Evolutionary conservation across 2,888 invertebrate genomes (phyloP), one percentile per base, ranked within the genome.

Genomic region (Dryococelus australis): DNA sequence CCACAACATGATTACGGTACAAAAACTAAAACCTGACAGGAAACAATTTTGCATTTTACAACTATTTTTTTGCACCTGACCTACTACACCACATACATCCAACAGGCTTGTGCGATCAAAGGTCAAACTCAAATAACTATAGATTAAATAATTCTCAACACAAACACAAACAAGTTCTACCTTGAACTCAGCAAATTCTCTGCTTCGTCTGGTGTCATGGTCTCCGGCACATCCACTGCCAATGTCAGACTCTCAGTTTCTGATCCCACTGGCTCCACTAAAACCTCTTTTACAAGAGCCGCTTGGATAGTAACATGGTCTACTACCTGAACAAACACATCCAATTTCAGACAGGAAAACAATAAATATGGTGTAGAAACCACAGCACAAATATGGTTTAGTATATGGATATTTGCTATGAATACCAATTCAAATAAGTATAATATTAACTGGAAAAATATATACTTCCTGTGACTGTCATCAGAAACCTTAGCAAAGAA

Each of bases 171-270:
- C 47, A n/a, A n/a, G 27, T 92, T 93, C 93, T 92, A 97, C 97
- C 97, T 96, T 91, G 96, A 95, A 93, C 97, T 97, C 91, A 98
- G 94, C 91, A 98, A 93, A 93, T 96, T 96, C 92, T 97, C 97
- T 24, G 97, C 97, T 92, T 98, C 98, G 91, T 97, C 97, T 87
- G 97, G 96, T 90, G 97, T 97, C 97, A 96, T 96, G 91, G 95
- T 89, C 83, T 91, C 90, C 43, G 90, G 90, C n/a, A 88, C 89
- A 43, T 83, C 83, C 83, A 35, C 28, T 8, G 13, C 43, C 12
- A 35, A 10, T 26, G 83, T 83, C 24, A 83, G 24, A n/a, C 65
- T 65, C 24, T 65, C 65, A 9, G 65, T 10, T n/a, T 5, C 65
- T 9, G n/a, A 65, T 20, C 65, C 65, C 10, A n/a, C 65, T 47